These are phyloP conservation scores for Drosophila pseudoobscura DNA, from an alignment of 1,140 invertebrate species.

Conservation along the genomic window DNA sequence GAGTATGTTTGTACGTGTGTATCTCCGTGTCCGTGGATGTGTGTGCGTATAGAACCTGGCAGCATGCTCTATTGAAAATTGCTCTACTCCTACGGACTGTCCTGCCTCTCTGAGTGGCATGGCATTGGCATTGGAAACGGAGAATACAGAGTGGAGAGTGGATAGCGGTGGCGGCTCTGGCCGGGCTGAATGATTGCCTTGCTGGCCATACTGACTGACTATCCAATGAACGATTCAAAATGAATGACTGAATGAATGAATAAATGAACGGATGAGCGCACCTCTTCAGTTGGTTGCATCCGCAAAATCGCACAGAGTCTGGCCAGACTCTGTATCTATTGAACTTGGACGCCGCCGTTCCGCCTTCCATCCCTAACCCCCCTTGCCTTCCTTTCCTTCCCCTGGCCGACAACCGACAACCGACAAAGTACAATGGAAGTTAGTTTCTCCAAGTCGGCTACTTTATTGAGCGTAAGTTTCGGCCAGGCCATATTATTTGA, in stretches of 20 bases:
- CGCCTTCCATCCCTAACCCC: neutral
- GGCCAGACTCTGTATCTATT: slow-evolving; percentile 49
- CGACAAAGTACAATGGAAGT: slow-evolving; percentile 68
- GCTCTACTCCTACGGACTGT: slow-evolving; percentile 9
- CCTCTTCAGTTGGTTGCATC: slow-evolving; percentile 77
- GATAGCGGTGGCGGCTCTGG: slow-evolving; percentile 23
- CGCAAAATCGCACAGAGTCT: slow-evolving; percentile 67
- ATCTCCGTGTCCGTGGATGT: neutral
- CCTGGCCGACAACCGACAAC: neutral
- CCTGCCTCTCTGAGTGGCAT: slow-evolving; percentile 36
- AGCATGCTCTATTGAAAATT: slow-evolving; percentile 63
- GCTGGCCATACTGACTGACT: slow-evolving; percentile 73
- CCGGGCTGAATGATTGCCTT: slow-evolving; percentile 76
- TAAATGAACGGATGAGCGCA: slow-evolving; percentile 79
- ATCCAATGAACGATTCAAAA: slow-evolving; percentile 76
- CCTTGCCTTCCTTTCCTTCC: slow-evolving; percentile 1
- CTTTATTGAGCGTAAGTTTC: slow-evolving; percentile 79
- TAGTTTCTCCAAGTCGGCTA: slow-evolving; percentile 75
- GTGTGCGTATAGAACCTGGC: slow-evolving; percentile 40
- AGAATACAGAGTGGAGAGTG: neutral
- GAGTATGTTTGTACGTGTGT: slow-evolving; percentile 1
- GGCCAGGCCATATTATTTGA: slow-evolving; percentile 67
- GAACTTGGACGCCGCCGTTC: slow-evolving; percentile 58
- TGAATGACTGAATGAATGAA: slow-evolving; percentile 82
- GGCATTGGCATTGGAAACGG: slow-evolving; percentile 48